Conservation (phyloP, 1,140 invertebrate species). For the Drosophila chauvacae region DNA sequence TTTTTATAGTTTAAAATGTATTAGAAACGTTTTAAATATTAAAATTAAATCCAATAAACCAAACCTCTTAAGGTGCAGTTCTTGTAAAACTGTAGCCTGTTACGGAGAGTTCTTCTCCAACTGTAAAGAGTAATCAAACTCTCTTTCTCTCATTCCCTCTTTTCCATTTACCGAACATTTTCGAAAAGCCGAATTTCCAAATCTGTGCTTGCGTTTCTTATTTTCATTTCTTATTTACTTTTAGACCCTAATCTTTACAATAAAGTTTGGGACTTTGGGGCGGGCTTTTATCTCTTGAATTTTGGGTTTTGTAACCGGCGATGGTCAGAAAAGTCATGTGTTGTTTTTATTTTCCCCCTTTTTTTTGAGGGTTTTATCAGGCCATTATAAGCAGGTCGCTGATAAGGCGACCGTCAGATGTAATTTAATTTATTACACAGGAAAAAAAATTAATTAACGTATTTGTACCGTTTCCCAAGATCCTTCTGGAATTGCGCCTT, state of each 20-base stretch:
- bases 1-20: not conserved
- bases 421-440: conserved; percentile 49
- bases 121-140: conserved; percentile 9
- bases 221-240: conserved; percentile 35
- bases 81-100: conserved; percentile 4
- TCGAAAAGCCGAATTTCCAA: conserved; percentile 44
- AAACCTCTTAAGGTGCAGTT: not conserved
- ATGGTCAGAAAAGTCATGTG: conserved; percentile 51
- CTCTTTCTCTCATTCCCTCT: not conserved
- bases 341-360: conserved; percentile 17
- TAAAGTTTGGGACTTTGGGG: conserved; percentile 21
- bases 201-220: conserved; percentile 47
- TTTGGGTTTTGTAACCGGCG: conserved; percentile 35
- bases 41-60: not conserved
- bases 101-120: not conserved
- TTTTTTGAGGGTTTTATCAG: conserved; percentile 59
- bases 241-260: conserved; percentile 28
- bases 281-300: conserved; percentile 37
- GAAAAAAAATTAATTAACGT: not conserved
- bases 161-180: conserved; percentile 32
- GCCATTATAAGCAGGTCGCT: conserved; percentile 66
- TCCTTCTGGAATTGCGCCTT: conserved; percentile 1
- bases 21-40: not conserved
- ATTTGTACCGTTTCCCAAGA: not conserved
- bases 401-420: conserved; percentile 58